Percentiles rank a stretch among this genome's conserved stretches.
Evolutionary conservation across 2,888 invertebrate species (phyloP).

Genomic region (Physocephala rufipes): DNA sequence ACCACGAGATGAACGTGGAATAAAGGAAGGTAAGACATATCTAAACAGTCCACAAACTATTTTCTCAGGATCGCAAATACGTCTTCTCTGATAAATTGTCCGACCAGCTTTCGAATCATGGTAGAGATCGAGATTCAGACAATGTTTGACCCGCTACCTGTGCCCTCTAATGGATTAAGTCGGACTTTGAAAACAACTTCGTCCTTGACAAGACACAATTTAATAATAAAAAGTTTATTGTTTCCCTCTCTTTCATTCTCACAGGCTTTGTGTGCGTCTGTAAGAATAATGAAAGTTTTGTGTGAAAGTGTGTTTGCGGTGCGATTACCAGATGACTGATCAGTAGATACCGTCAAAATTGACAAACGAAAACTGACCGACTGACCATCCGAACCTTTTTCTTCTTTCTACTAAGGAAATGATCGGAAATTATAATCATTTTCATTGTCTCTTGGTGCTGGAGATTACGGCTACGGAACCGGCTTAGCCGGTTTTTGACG

Average conservation of each 20-base stretch:
- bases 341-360: background rate
- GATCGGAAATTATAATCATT: slow-evolving; percentile 20
- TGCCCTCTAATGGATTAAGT: no score
- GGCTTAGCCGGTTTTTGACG: slow-evolving; percentile 22
- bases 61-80: slow-evolving; percentile 38
- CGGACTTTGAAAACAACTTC: no score
- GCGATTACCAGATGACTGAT: no score
- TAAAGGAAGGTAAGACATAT: background rate
- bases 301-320: no score
- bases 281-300: no score
- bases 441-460: background rate
- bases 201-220: no score
- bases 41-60: slow-evolving; percentile 11
- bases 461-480: slow-evolving; percentile 20
- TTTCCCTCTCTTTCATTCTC: no score
- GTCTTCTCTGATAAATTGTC: slow-evolving; percentile 11
- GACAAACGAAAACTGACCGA: slow-evolving; percentile 13
- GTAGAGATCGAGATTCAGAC: no score
- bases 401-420: background rate
- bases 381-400: slow-evolving; percentile 26
- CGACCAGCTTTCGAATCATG: no score
- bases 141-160: no score
- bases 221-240: no score
- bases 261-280: no score
- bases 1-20: background rate